phyloP scores from a whole-genome alignment of 2,113 vertebrate genomes.

The Mixornis gularis region DNA sequence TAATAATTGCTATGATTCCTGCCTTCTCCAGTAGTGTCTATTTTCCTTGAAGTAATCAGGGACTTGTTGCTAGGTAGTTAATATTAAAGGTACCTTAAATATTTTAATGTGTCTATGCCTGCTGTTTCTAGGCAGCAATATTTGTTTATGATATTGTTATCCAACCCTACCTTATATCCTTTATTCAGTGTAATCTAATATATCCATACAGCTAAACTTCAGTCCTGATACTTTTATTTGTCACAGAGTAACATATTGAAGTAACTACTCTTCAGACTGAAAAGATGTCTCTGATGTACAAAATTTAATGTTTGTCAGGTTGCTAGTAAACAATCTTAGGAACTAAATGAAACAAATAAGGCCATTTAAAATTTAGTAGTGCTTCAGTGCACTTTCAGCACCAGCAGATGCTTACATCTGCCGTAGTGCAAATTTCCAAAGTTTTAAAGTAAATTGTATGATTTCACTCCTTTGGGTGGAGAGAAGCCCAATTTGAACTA shows the following conservation, averaged over 20 bases:
- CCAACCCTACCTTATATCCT: conserved; percentile 19
- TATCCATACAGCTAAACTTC: neutral
- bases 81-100: conserved; percentile 47
- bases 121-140: conserved; percentile 51
- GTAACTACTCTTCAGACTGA: neutral
- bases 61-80: conserved; percentile 39
- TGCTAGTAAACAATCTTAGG: neutral
- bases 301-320: neutral
- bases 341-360: neutral
- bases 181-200: conserved; percentile 22
- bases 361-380: neutral
- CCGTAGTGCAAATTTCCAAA: neutral
- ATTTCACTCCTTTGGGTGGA: neutral
- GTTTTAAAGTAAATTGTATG: neutral
- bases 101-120: conserved; percentile 46
- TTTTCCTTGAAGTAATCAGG: conserved; percentile 42
- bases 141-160: conserved; percentile 55
- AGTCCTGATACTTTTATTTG: neutral
- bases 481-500: neutral
- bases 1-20: neutral
- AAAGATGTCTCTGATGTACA: neutral
- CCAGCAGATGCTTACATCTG: neutral
- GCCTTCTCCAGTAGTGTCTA: neutral
- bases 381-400: neutral
- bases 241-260: neutral